These are phyloP conservation scores for Ephialtes manifestator DNA, from an alignment of 2,888 invertebrate species.

Conservation along the genomic window DNA sequence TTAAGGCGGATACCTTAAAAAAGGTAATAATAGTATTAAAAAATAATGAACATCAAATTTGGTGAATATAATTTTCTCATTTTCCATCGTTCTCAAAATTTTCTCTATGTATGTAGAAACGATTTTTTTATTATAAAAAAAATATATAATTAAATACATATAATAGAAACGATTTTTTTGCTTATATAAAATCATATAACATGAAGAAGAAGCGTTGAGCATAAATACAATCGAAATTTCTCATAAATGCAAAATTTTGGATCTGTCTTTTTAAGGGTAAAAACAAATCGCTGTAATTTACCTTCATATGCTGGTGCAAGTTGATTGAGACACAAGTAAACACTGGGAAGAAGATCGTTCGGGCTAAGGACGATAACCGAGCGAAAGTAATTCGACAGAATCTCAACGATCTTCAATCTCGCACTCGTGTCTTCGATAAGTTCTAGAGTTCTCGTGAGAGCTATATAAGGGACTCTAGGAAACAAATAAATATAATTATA, in stretches of 20 bases:
- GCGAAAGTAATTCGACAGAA: constrained; percentile 95
- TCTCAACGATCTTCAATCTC: constrained; percentile 96
- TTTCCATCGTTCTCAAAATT: no score
- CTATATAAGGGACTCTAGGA: constrained; percentile 95
- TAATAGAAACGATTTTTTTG: no score
- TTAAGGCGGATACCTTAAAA: no score
- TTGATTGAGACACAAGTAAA: constrained; percentile 98
- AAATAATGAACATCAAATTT: no score
- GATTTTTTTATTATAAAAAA: no score
- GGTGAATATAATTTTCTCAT: no score
- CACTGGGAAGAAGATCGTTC: constrained; percentile 94
- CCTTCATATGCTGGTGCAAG: constrained; percentile 98
- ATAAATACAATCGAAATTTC: no score
- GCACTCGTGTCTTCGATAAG: constrained; percentile 94
- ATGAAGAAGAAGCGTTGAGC: no score
- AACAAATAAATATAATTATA: constrained; percentile 26
- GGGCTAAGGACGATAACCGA: constrained; percentile 96
- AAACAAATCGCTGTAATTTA: constrained; percentile 63
- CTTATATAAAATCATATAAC: no score
- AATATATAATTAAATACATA: no score
- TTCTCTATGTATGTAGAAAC: no score
- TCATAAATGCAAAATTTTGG: not conserved
- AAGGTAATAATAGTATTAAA: constrained; percentile 81
- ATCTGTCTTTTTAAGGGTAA: no score
- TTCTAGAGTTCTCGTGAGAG: constrained; percentile 95